These are phyloP conservation scores for Gonatopus flavifemur DNA, from an alignment of 1,140 invertebrate genomes.

Conservation along the genomic window DNA sequence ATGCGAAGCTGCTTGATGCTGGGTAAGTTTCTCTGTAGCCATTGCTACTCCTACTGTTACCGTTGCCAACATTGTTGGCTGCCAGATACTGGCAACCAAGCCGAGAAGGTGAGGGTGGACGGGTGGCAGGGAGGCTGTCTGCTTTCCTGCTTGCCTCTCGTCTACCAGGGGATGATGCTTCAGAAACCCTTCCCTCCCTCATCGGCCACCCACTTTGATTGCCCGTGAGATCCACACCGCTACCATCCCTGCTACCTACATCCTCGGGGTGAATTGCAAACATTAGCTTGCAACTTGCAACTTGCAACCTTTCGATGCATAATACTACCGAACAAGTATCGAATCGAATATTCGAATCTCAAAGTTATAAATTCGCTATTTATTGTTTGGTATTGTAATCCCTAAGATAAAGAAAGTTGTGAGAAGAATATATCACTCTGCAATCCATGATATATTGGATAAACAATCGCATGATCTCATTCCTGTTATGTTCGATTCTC, in stretches of 20 bases:
- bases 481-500: too few relatives aligned
- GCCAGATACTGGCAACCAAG: too few relatives aligned
- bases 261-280: constrained; percentile 47
- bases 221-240: constrained; percentile 37
- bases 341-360: too few relatives aligned
- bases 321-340: constrained; percentile 14
- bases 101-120: too few relatives aligned
- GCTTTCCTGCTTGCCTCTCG: constrained; percentile 27
- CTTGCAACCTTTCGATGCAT: constrained; percentile 40
- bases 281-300: constrained; percentile 48
- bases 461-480: too few relatives aligned
- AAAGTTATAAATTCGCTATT: too few relatives aligned
- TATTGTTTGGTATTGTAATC: too few relatives aligned
- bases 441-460: too few relatives aligned
- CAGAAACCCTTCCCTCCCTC: constrained; percentile 41
- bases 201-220: constrained; percentile 41
- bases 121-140: constrained; percentile 28
- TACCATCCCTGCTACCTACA: constrained; percentile 35
- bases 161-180: constrained; percentile 39
- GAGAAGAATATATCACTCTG: too few relatives aligned
- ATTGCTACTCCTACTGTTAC: constrained; percentile 8
- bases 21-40: constrained; percentile 8
- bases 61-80: too few relatives aligned
- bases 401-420: too few relatives aligned
- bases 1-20: constrained; percentile 42